Conservation (phyloP, 1,140 invertebrate species). For the Hyles vespertilio region DNA sequence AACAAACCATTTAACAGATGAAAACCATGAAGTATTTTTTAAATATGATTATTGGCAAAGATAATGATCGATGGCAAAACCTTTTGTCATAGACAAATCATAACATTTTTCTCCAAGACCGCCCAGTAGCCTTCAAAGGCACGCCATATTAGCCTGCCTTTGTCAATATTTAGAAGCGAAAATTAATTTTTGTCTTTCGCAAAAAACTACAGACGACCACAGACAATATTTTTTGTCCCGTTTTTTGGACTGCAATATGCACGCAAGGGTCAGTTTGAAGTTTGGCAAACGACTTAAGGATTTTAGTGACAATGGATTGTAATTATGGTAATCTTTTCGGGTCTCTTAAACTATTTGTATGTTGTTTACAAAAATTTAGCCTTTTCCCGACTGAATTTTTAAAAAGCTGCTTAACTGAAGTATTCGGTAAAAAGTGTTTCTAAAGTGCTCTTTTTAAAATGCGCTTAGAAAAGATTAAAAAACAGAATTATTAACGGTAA, state of each 20-base stretch:
- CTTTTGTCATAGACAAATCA: slow-evolving; percentile 27
- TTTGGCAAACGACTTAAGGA: background rate
- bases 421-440: too few species aligned
- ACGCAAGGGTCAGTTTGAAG: background rate
- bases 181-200: slow-evolving; percentile 31
- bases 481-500: too few species aligned
- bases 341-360: slow-evolving; percentile 26
- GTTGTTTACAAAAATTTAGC: slow-evolving; percentile 30
- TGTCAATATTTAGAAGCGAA: slow-evolving; percentile 50
- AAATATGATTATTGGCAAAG: background rate
- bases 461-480: too few species aligned
- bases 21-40: too few species aligned
- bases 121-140: slow-evolving; percentile 42
- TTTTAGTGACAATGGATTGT: slow-evolving; percentile 40
- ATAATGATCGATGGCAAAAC: too few species aligned
- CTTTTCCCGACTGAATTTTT: too few species aligned
- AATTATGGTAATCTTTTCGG: slow-evolving; percentile 48
- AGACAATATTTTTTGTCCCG: background rate
- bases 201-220: background rate
- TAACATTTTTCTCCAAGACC: slow-evolving; percentile 38
- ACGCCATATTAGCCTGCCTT: slow-evolving; percentile 34
- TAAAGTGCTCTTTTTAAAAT: too few species aligned
- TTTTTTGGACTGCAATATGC: background rate
- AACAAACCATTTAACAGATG: too few species aligned
- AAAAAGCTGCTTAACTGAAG: too few species aligned